phyloP scores from a whole-genome alignment of 2,113 vertebrate genomes.

The Octodon degus region DNA sequence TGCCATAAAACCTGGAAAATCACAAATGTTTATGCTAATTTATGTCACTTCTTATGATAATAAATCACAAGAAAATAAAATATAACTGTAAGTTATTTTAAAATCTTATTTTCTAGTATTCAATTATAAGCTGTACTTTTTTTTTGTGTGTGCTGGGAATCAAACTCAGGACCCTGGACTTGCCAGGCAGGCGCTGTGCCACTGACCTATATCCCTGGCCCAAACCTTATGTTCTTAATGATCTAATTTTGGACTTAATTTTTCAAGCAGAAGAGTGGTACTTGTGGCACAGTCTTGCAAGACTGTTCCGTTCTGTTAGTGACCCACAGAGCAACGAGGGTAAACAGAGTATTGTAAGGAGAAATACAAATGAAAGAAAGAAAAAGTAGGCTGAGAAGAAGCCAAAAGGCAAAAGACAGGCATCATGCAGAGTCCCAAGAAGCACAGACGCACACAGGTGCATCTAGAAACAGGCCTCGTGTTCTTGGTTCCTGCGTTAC shows the following conservation, averaged over 20 bases:
- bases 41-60: background rate
- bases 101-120: slow-evolving; percentile 15
- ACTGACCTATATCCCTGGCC: too few relatives aligned
- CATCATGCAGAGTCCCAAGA: too few relatives aligned
- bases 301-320: background rate
- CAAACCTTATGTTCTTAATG: background rate
- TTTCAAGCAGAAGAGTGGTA: background rate
- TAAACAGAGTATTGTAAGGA: background rate
- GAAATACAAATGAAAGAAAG: background rate
- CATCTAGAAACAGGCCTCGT: too few relatives aligned
- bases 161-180: too few relatives aligned
- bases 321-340: background rate
- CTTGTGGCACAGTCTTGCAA: background rate
- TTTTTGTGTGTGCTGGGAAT: too few relatives aligned
- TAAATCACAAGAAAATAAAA: background rate
- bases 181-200: too few relatives aligned
- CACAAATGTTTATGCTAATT: background rate
- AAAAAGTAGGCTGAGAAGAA: background rate
- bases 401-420: too few relatives aligned
- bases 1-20: background rate
- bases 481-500: too few relatives aligned
- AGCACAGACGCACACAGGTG: too few relatives aligned
- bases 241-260: background rate
- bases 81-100: background rate
- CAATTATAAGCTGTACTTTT: background rate